Evolutionary conservation across 2,888 invertebrate species (phyloP), one percentile per base, ranked within the genome.

Genomic region (Trachelus tabidus): DNA sequence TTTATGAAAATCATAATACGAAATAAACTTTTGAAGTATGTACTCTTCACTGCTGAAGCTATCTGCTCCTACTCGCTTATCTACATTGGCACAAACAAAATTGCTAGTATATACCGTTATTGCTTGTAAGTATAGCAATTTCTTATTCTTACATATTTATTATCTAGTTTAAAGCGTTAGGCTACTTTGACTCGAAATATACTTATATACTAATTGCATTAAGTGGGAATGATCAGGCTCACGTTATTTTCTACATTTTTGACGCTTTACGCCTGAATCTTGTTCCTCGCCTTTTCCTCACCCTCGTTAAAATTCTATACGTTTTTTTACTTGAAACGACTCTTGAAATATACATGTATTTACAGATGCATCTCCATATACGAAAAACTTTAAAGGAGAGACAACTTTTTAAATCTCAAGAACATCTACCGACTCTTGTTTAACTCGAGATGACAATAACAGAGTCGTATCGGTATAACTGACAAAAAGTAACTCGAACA

Each of bases 11-110:
- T 23, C 23, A 71, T 30, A 69, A 12, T 12, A 71, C 12, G 33
- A 71, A 71, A 71, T 9, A 6, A 12, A 12, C 4, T 56, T 23
- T 23, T 56, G 1, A 0, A 71, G 4, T 71, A 15, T 71, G 11
- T 23, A 71, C 71, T 31, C 15, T 71, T 33, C 12, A 71, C 71
- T 76, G 75, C 77, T 76, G 73, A 78, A 77, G 77, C 78, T 79
- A 69, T 80, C 73, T 73, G 68, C 73, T 73, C 37, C n/a, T 40
- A 31, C 73, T 56, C 35, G 40, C 11, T 77, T 77, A 73, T 73
- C 73, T 77, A 77, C 34, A 77, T 82, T 81, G 81, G 81, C 81
- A 81, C 81, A 80, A 73, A 77, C 75, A 68, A 78, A 78, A 68
- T 69, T 76, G 69, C 76, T 81, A 79, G 37, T 79, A 78, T 81